Evolutionary conservation across 2,797 vertebrate genomes (phyloP), one percentile per base, ranked within the genome.

Genomic region (Scolopax rusticola): DNA sequence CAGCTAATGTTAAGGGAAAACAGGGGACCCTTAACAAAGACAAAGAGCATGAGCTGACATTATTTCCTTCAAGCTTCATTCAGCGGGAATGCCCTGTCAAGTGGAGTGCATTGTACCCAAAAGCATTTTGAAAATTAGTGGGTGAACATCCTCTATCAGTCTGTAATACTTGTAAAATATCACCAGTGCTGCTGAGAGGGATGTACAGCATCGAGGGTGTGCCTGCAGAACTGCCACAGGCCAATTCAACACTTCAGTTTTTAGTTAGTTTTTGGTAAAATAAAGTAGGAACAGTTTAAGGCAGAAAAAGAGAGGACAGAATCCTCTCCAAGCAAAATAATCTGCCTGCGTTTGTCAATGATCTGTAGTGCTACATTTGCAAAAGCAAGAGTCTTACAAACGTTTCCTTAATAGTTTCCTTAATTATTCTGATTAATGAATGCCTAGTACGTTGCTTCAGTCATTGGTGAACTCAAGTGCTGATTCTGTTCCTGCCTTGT

Each of bases 61-160:
- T 87, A 89, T 87, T 96, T 94, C 45, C 92, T 92, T 92, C 90
- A 77, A 89, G 86, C 84, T 85, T 87, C 84, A 87, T 84, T 95
- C 96, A 90, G 74, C 84, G 90, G 67, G 36, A 92, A 87, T 77
- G 67, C 51, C 56, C 78, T 83, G 71, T 88, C 87, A 94, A 86
- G 33, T 80, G 86, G 32, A 91, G 74, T 45, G 87, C 75, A 30
- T 94, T 92, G 92, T 83, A 91, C 87, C 80, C 68, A 41, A 74
- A 93, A 92, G 48, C 61, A 9, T 80, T 93, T 71, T 65, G 82
- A 83, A 84, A 92, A 92, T 20, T n/a, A 50, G 40, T 50, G 64
- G 90, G 41, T 78, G 76, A 89, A 78, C 56, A 53, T 74, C 48
- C 68, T 91, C 82, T 24, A 53, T 87, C 43, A 43, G 32, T 71